A percentile compares a stretch with the other conserved stretches of the same genome.
Conservation (phyloP, 2,888 invertebrate genomes). For the Dynastes hyllus region DNA sequence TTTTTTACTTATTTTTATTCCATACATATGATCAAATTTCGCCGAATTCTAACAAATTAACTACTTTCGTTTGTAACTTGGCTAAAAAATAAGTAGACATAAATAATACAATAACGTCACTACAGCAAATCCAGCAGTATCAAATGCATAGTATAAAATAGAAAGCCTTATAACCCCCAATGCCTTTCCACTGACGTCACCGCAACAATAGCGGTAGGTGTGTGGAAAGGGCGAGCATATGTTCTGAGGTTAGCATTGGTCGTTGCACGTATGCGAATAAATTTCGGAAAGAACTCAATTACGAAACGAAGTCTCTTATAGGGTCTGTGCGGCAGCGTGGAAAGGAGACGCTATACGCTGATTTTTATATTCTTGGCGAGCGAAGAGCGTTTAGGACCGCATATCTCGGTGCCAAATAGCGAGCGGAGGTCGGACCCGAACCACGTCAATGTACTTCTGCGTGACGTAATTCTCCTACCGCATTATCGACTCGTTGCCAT, state of each 20-base stretch:
- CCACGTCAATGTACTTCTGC: slow-evolving; percentile 15
- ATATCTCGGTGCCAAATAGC: slow-evolving; percentile 16
- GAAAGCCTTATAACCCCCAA: background rate
- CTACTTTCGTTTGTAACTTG: too few species aligned
- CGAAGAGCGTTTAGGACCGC: slow-evolving; percentile 3
- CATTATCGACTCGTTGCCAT: slow-evolving; percentile 1
- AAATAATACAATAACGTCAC: too few species aligned
- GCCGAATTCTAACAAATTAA: too few species aligned
- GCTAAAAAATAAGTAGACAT: too few species aligned
- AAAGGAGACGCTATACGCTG: background rate
- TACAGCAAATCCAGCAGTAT: too few species aligned
- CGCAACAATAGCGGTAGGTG: background rate
- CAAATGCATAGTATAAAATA: background rate
- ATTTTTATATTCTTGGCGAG: slow-evolving; percentile 33
- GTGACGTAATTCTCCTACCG: slow-evolving; percentile 16
- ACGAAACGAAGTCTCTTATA: slow-evolving; percentile 18
- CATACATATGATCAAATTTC: too few species aligned
- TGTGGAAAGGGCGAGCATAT: slow-evolving; percentile 1
- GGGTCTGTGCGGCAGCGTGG: background rate
- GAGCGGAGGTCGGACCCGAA: slow-evolving; percentile 6
- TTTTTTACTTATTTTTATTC: too few species aligned
- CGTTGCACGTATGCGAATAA: slow-evolving; percentile 34
- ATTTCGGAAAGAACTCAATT: slow-evolving; percentile 37
- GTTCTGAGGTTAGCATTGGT: slow-evolving; percentile 1
- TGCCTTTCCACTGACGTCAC: background rate